A percentile compares a stretch with the other conserved stretches of the same genome.
phyloP scores from a whole-genome alignment of 2,113 vertebrate genomes.

The Egretta garzetta region DNA sequence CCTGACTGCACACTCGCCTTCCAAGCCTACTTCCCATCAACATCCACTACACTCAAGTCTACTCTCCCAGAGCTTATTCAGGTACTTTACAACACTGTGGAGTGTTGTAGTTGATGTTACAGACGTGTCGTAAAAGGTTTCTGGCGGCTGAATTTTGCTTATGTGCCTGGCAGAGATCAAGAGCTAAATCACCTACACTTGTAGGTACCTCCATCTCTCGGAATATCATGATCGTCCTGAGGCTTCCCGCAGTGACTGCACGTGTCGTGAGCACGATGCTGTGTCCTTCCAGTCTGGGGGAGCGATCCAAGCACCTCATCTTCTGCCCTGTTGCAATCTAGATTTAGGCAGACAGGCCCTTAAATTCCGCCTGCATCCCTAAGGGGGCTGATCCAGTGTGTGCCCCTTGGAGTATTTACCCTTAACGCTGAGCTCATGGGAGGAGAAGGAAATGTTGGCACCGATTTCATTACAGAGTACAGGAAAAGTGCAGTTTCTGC shows the following conservation, averaged over 20 bases:
- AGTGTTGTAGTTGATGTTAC: not conserved
- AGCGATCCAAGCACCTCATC: rapidly evolving
- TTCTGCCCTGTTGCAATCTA: not conserved
- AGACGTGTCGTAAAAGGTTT: not conserved
- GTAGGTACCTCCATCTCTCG: not conserved
- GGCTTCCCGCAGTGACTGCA: not conserved
- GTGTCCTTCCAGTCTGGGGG: not conserved
- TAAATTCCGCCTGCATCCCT: not conserved
- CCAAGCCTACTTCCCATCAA: not conserved
- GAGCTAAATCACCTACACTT: not conserved
- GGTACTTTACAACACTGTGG: not conserved
- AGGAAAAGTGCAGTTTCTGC: not conserved
- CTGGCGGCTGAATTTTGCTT: not conserved
- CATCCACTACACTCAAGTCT: not conserved
- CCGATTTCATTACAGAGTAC: not conserved
- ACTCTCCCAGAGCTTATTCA: not conserved
- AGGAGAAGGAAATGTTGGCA: not conserved
- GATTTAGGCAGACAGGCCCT: not conserved
- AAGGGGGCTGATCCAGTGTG: not conserved
- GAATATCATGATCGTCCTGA: rapidly evolving
- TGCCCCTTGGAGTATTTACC: rapidly evolving
- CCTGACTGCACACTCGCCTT: not conserved
- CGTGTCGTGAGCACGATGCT: not conserved
- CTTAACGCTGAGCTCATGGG: not conserved
- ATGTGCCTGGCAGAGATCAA: not conserved